Percentiles rank a stretch among this genome's conserved stretches.
Conservation (phyloP, 1,140 invertebrate species). For the Drosophila fuyamai region DNA sequence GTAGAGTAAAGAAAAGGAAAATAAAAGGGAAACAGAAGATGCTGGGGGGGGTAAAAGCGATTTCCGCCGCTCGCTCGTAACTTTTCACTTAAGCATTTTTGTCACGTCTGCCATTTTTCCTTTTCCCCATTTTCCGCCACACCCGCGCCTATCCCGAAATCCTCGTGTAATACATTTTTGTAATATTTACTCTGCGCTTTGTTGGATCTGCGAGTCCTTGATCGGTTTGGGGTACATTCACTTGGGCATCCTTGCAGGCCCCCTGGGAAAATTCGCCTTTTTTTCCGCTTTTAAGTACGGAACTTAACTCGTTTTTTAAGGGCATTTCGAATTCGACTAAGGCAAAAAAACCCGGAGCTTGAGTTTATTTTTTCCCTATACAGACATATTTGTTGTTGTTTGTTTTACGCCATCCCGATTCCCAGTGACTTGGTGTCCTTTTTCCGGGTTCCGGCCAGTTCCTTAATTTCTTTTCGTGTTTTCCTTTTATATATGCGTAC, state of each 20-base stretch:
- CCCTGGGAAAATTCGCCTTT: neutral
- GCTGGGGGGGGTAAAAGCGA: constrained; percentile 38
- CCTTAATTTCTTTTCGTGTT: constrained; percentile 79
- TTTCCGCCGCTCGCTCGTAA: constrained; percentile 72
- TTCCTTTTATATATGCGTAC: constrained; percentile 27
- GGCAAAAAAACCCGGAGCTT: neutral
- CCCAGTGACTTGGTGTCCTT: constrained; percentile 43
- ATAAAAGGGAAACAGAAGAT: constrained; percentile 18
- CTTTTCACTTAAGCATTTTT: constrained; percentile 84
- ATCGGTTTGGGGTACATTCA: constrained; percentile 33
- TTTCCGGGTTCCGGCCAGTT: constrained; percentile 49
- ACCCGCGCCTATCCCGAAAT: neutral
- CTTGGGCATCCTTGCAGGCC: constrained; percentile 22
- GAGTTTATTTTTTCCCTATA: constrained; percentile 7
- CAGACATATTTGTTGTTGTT: constrained; percentile 34
- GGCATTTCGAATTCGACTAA: constrained; percentile 19
- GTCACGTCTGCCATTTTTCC: constrained; percentile 74
- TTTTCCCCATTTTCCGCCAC: constrained; percentile 3
- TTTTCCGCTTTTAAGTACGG: neutral
- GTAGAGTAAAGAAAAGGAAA: constrained; percentile 50
- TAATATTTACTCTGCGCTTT: constrained; percentile 79
- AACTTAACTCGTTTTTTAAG: neutral
- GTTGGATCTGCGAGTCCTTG: constrained; percentile 54
- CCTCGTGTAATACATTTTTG: constrained; percentile 75
- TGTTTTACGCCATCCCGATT: constrained; percentile 34